Percentiles rank a stretch among this genome's conserved stretches.
Conservation (phyloP, 2,888 invertebrate species). For the Aleiodes alternator region DNA sequence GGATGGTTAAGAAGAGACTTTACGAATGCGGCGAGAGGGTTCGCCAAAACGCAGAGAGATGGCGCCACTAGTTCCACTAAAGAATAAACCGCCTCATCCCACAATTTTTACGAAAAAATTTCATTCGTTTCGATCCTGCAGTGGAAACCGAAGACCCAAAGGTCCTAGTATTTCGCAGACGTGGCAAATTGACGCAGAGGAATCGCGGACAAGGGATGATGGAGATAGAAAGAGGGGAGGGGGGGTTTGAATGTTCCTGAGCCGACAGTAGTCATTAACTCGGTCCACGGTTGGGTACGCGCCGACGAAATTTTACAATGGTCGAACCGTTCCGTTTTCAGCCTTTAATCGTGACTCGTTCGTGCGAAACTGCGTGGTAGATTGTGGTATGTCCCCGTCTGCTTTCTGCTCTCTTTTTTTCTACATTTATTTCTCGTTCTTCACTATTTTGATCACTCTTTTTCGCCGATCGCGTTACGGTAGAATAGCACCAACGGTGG, state of each 20-base stretch:
- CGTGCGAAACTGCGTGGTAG: constrained; percentile 33
- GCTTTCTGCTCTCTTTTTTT: not conserved
- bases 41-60: constrained; percentile 54
- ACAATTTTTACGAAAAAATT: not conserved
- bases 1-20: constrained; percentile 21
- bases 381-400: constrained; percentile 6
- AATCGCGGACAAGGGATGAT: constrained; percentile 11
- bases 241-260: constrained; percentile 20
- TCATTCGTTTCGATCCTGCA: not conserved
- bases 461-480: constrained; percentile 2
- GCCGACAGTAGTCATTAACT: constrained; percentile 34
- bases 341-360: constrained; percentile 30
- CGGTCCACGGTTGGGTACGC: constrained; percentile 13
- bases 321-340: constrained; percentile 29
- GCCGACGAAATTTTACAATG: constrained; percentile 23
- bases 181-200: constrained; percentile 29
- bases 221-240: not conserved
- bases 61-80: constrained; percentile 54
- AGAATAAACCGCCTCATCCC: not conserved
- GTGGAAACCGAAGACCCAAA: not conserved
- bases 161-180: constrained; percentile 12
- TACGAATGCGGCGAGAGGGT: not conserved
- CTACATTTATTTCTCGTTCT: not conserved
- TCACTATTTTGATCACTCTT: not conserved
- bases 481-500: not conserved